These are phyloP conservation scores for Trilocha varians DNA, from an alignment of 2,888 invertebrate genomes.

Conservation along the genomic window DNA sequence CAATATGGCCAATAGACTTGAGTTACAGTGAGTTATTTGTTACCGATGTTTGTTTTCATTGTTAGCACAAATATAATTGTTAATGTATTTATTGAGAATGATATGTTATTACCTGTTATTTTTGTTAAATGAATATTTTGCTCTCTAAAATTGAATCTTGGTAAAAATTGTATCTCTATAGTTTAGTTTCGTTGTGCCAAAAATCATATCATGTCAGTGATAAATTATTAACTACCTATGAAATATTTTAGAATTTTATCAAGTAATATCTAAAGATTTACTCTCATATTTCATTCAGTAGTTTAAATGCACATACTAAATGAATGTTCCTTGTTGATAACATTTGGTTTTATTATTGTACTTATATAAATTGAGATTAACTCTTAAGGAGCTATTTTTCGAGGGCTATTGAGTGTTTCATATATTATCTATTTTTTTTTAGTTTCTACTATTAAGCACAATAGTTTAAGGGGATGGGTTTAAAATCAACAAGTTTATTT, in stretches of 20 bases:
- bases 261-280: neutral
- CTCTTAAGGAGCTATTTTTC: conserved; percentile 48
- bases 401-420: conserved; percentile 58
- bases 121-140: conserved; percentile 16
- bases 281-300: neutral
- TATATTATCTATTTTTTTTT: conserved; percentile 43
- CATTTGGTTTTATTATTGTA: neutral
- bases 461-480: conserved; percentile 60
- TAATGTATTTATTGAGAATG: too few species aligned
- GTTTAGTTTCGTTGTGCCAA: conserved; percentile 47
- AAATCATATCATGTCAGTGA: conserved; percentile 65
- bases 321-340: neutral
- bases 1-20: too few species aligned
- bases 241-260: neutral
- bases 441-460: conserved; percentile 59
- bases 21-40: neutral
- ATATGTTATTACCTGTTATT: neutral
- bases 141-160: conserved; percentile 28
- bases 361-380: conserved; percentile 12
- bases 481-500: conserved; percentile 45
- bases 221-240: conserved; percentile 23
- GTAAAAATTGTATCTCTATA: conserved; percentile 19
- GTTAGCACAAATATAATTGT: neutral
- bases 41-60: neutral
- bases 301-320: neutral